Base-by-base conservation (phyloP, 2,888 invertebrate species). In the Trachelus stipa region DNA sequence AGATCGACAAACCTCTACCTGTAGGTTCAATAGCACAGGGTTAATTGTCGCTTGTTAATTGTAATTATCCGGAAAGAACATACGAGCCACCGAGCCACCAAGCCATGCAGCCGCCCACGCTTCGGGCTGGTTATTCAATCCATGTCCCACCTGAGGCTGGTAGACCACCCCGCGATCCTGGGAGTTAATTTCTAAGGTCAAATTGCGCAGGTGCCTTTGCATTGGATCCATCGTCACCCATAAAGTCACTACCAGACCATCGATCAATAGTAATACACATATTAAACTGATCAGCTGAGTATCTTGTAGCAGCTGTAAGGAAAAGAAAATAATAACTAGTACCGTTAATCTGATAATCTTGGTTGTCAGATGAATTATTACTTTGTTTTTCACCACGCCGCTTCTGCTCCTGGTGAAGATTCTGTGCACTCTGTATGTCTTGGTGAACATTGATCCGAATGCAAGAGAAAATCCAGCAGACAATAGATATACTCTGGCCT, bases 361-460 rank as follows among this genome's bases (percentile, higher is more conserved):
- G 1, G 0, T 40, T 6, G 15, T 40, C 40, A 6, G 40, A 40
- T 40, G 4, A 40, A 40, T 40, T 15, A 40, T 40, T 88, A 94
- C 94, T 93, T 97, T 98, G 85, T 97, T 97, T 91, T 96, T 97
- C 83, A 97, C 96, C 0, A 97, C 94, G 0, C 96, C 96, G 84
- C 96, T 96, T 69, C 95, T 94, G 85, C 96, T 95, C 85, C 96
- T 93, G 79, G 97, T 96, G 91, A 98, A 98, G 91, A 98, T 97
- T 87, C 97, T 94, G 92, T 98, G 97, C 23, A 98, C 97, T 76
- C 98, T 92, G 92, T 98, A 98, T 0, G 98, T 98, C 92, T 98
- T 98, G 4, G 97, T 97, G 90, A 98, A 98, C 96, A 98, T 98
- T 33, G 98, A 97, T 68, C 98, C 98, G 88, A 98, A 98, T 1